Base-by-base conservation (phyloP, 2,797 vertebrate species). In the Balearica regulorum region DNA sequence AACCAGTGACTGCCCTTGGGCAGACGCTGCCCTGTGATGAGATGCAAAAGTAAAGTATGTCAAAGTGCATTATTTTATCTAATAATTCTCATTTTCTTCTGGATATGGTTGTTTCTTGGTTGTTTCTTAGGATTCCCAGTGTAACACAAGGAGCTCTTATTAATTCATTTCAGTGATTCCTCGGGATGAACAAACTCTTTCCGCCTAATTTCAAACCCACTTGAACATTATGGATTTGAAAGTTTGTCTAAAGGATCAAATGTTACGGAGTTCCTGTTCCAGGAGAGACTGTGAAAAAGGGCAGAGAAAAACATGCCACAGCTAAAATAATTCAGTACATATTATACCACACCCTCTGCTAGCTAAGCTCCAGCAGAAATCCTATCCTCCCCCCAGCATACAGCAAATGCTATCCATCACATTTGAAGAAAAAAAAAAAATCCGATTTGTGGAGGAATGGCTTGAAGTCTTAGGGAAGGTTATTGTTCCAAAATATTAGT, bases 161-260 rank as follows among this genome's bases (percentile, higher is more conserved):
- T 82, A 93, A 73, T 51, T 53, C 33, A 16, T 79, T 37, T 58
- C 72, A 76, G 57, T 14, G 80, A 76, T 72, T 94, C 76, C 60
- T 79, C 3, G 7, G 69, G 88, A 92, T 73, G 90, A 91, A 79
- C 73, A 35, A 92, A 90, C 75, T 71, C 61, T 91, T 94, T 93
- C 80, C 3, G 17, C 70, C 88, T 92, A 35, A 92, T 95, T 95
- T 93, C 87, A 93, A 93, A 89, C 70, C 87, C 83, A 73, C 77
- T 87, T 77, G 88, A 78, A 95, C 53, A 61, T 60, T 77, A 70
- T 46, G 73, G 88, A 33, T 68, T 82, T 82, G 48, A 44, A 87
- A 93, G 81, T 91, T 92, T 91, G 41, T 87, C 66, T 82, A 70
- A 93, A 87, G 89, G 70, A 92, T 91, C 88, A 85, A 79, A 81